Conservation (phyloP, 2,113 vertebrate genomes). For the Anas platyrhynchos region DNA sequence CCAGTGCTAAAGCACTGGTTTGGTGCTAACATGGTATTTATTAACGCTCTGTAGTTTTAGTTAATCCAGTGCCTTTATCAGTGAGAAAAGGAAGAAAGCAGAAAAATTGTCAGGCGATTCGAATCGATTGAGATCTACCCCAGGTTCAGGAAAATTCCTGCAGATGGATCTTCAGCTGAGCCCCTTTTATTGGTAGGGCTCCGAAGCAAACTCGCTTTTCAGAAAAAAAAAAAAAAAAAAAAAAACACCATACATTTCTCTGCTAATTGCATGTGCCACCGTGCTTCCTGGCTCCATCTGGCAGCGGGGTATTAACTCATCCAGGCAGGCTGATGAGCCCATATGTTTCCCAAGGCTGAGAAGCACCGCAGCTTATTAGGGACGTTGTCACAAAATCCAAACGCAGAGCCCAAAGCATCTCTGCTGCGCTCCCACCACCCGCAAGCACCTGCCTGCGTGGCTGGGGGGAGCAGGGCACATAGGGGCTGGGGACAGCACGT, state of each 20-base stretch:
- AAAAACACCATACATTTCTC: neutral
- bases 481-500: rapidly evolving
- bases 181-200: neutral
- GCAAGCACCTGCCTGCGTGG: neutral
- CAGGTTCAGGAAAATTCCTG: conserved; percentile 1
- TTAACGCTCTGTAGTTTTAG: conserved; percentile 61
- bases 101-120: neutral
- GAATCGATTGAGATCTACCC: neutral
- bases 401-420: neutral
- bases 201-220: neutral
- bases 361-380: neutral
- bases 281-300: conserved; percentile 57
- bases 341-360: conserved; percentile 50
- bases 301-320: conserved; percentile 42
- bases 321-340: conserved; percentile 53
- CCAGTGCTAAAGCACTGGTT: conserved; percentile 66
- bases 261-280: conserved; percentile 46
- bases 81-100: conserved; percentile 39
- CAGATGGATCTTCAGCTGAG: conserved; percentile 8
- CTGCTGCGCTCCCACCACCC: neutral
- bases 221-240: neutral
- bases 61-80: conserved; percentile 51
- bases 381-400: neutral
- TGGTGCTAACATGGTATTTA: conserved; percentile 80
- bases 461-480: neutral